Evolutionary conservation across 1,140 invertebrate species (phyloP).

Genomic region (Drosophila lowei): DNA sequence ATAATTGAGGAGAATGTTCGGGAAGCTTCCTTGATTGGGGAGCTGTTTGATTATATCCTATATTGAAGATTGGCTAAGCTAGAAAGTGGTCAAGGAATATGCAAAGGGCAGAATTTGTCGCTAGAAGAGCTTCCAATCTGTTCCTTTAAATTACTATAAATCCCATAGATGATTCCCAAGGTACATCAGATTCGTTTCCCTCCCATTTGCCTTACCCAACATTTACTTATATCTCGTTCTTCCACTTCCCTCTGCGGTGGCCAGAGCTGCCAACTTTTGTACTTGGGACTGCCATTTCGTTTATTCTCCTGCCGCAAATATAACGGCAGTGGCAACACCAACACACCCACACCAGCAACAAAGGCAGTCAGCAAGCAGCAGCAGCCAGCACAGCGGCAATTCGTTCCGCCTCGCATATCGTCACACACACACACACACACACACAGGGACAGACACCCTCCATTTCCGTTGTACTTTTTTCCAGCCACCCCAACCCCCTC

Average conservation of each 20-base stretch:
- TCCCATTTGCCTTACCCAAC: neutral
- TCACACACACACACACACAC: conserved; percentile 22
- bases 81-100: too few relatives aligned
- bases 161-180: neutral
- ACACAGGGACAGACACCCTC: conserved; percentile 45
- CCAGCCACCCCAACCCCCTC: conserved; percentile 16
- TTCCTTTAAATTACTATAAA: neutral
- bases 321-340: conserved; percentile 27
- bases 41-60: too few relatives aligned
- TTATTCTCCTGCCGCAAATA: conserved; percentile 65
- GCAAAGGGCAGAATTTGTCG: too few relatives aligned
- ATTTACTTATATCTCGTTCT: conserved; percentile 20
- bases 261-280: conserved; percentile 57
- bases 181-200: conserved; percentile 4
- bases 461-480: conserved; percentile 45
- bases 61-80: too few relatives aligned
- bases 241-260: conserved; percentile 15
- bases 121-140: too few relatives aligned
- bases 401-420: conserved; percentile 69
- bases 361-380: conserved; percentile 14
- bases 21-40: neutral
- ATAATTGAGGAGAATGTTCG: neutral
- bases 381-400: conserved; percentile 46
- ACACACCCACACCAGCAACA: conserved; percentile 20
- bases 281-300: conserved; percentile 68